These are phyloP conservation scores for Lobophora halterata DNA, from an alignment of 2,888 invertebrate genomes.

Conservation along the genomic window DNA sequence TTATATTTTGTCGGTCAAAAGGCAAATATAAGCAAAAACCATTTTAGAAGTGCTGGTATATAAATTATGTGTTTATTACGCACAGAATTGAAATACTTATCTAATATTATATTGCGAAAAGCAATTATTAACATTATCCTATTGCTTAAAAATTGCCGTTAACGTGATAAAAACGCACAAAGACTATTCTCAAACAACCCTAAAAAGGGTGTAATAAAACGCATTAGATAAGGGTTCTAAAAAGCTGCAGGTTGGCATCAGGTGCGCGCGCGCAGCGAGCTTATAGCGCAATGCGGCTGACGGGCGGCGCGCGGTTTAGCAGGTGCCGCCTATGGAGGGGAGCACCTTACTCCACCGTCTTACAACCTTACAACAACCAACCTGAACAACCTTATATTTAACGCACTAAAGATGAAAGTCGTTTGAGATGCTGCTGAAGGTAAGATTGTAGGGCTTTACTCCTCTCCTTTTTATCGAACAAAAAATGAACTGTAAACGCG, in stretches of 20 bases:
- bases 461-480: slow-evolving; percentile 82
- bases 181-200: slow-evolving; percentile 3
- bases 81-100: too few species aligned
- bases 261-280: slow-evolving; percentile 56
- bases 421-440: not conserved
- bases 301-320: slow-evolving; percentile 72
- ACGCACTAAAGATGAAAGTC: slow-evolving; percentile 32
- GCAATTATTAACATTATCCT: too few species aligned
- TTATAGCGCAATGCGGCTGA: slow-evolving; percentile 61
- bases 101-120: too few species aligned
- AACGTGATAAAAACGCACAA: slow-evolving; percentile 1
- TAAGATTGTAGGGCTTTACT: slow-evolving; percentile 73
- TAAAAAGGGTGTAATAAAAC: slow-evolving; percentile 20
- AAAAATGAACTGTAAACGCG: slow-evolving; percentile 82
- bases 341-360: slow-evolving; percentile 74
- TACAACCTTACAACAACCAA: slow-evolving; percentile 54
- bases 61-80: too few species aligned
- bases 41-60: too few species aligned
- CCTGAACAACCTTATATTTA: slow-evolving; percentile 20
- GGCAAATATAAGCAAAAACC: too few species aligned
- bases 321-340: slow-evolving; percentile 80
- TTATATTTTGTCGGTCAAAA: too few species aligned
- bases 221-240: slow-evolving; percentile 23
- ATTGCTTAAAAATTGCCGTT: not conserved
- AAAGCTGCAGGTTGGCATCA: slow-evolving; percentile 58